Percentiles rank a stretch among this genome's conserved stretches.
These are phyloP conservation scores for Peribatodes rhomboidaria DNA, from an alignment of 2,888 invertebrate genomes.

Conservation along the genomic window DNA sequence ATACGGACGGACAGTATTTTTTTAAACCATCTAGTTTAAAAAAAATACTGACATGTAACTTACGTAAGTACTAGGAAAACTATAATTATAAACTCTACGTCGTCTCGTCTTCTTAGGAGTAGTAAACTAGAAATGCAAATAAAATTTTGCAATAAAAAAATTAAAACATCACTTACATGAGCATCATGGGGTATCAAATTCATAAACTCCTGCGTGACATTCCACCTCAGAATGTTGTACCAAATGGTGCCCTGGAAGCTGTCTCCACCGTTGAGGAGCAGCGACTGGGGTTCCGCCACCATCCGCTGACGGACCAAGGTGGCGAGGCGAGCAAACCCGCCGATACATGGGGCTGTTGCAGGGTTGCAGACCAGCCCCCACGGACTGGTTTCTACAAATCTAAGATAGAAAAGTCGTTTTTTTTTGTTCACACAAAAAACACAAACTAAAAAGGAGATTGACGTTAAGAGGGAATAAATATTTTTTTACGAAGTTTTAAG, in stretches of 20 bases:
- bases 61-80: too few species aligned
- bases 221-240: slow-evolving; percentile 92
- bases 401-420: slow-evolving; percentile 51
- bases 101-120: too few species aligned
- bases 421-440: too few species aligned
- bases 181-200: slow-evolving; percentile 92
- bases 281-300: slow-evolving; percentile 85
- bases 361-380: slow-evolving; percentile 85
- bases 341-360: slow-evolving; percentile 85
- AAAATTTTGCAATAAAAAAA: not conserved
- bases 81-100: too few species aligned
- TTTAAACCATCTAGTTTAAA: too few species aligned
- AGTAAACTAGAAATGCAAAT: too few species aligned
- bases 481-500: too few species aligned
- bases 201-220: slow-evolving; percentile 91
- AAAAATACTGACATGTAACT: too few species aligned
- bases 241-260: slow-evolving; percentile 91
- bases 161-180: slow-evolving; percentile 84
- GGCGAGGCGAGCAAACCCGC: slow-evolving; percentile 90
- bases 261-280: slow-evolving; percentile 89
- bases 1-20: too few species aligned
- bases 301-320: slow-evolving; percentile 81
- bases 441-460: too few species aligned
- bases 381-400: slow-evolving; percentile 88
- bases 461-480: too few species aligned